These are phyloP conservation scores for Dolomedes plantarius DNA, from an alignment of 2,888 invertebrate genomes.

Conservation along the genomic window DNA sequence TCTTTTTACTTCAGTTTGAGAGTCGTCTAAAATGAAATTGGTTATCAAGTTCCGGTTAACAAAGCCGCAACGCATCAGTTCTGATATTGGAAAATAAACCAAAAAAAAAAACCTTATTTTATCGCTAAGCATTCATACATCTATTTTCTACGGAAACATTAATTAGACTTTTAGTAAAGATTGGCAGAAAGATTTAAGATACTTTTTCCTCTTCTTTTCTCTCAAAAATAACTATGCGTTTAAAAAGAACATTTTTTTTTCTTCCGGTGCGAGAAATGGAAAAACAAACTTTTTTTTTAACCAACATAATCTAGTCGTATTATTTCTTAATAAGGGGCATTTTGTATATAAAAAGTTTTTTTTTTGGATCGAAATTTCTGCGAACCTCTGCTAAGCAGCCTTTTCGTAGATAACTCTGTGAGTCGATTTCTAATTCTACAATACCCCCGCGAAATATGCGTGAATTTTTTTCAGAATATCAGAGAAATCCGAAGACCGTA, in stretches of 20 bases:
- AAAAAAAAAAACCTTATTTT: background rate
- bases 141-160: constrained; percentile 41
- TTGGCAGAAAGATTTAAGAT: constrained; percentile 31
- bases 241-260: too few relatives aligned
- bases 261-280: too few relatives aligned
- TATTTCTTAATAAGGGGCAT: too few relatives aligned
- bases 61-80: too few relatives aligned
- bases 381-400: constrained; percentile 22
- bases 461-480: constrained; percentile 47
- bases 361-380: constrained; percentile 18
- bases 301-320: too few relatives aligned
- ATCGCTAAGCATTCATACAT: constrained; percentile 33
- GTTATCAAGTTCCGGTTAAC: too few relatives aligned
- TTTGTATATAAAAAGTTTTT: background rate
- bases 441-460: constrained; percentile 51
- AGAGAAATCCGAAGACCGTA: constrained; percentile 53
- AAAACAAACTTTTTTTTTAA: too few relatives aligned
- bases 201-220: too few relatives aligned
- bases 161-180: constrained; percentile 47
- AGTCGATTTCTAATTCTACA: constrained; percentile 36
- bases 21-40: too few relatives aligned
- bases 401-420: constrained; percentile 4
- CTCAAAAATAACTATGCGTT: too few relatives aligned
- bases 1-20: too few relatives aligned
- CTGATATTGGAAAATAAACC: too few relatives aligned